Conservation (phyloP, 2,113 vertebrate species). For the Verasper variegatus region DNA sequence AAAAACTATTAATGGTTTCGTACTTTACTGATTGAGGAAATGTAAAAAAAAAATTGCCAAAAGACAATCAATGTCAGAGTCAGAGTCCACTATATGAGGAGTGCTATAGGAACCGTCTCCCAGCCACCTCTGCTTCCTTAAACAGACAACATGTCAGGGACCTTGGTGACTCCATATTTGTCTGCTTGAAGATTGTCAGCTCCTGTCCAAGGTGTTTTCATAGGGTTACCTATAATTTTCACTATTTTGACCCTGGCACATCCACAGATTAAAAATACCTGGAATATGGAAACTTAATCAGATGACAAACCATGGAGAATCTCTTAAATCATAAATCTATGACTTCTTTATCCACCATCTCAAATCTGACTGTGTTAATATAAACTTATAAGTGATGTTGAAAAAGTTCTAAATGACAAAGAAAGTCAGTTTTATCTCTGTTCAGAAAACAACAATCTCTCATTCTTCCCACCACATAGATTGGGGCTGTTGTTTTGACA, state of each 20-base stretch:
- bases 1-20: too few species aligned
- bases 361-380: constrained; percentile 7
- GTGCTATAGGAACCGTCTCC: too few species aligned
- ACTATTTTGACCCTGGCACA: constrained; percentile 25
- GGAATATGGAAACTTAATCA: constrained; percentile 25
- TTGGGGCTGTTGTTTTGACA: constrained; percentile 16
- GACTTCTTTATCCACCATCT: constrained; percentile 1
- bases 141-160: too few species aligned
- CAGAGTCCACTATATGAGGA: too few species aligned
- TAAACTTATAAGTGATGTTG: neutral
- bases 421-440: constrained; percentile 1
- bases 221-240: too few species aligned
- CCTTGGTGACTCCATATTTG: too few species aligned
- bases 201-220: too few species aligned
- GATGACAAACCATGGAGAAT: constrained; percentile 45
- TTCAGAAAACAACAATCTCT: neutral
- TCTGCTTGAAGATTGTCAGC: too few species aligned
- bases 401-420: neutral
- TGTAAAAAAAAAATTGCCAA: too few species aligned
- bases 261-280: constrained; percentile 69
- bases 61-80: too few species aligned
- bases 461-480: neutral
- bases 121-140: neutral
- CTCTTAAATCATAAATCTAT: constrained; percentile 42
- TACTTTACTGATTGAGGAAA: too few species aligned